A percentile compares a stretch with the other conserved stretches of the same genome.
Conservation (phyloP, 30 jellyfish, hydroid and myxozoan genomes). For the Morbakka virulenta region DNA sequence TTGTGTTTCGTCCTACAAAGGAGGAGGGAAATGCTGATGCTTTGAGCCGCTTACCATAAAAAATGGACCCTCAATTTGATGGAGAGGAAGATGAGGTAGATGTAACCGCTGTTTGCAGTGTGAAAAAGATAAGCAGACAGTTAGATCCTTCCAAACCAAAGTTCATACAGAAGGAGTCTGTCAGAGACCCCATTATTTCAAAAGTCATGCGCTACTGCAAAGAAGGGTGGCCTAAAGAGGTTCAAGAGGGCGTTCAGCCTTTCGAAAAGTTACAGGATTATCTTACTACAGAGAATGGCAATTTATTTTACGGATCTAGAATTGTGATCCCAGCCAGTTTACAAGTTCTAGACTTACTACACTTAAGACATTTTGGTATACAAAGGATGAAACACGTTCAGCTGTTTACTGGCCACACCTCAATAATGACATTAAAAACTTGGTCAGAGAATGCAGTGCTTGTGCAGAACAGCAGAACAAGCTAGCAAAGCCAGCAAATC, state of each 20-base stretch:
- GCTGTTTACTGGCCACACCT: slow-evolving; percentile 51
- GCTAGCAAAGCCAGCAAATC: neutral
- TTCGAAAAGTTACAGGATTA: neutral
- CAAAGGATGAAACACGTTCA: slow-evolving; percentile 18
- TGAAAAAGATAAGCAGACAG: slow-evolving; percentile 5
- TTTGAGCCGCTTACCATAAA: slow-evolving; percentile 14
- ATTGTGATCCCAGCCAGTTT: neutral
- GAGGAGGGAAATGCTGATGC: slow-evolving; percentile 52
- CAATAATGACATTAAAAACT: neutral
- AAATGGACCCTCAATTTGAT: slow-evolving; percentile 23
- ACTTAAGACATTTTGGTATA: neutral
- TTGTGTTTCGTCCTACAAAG: slow-evolving; percentile 30
- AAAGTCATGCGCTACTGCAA: neutral
- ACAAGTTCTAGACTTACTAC: too few relatives aligned
- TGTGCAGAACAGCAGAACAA: slow-evolving; percentile 30
- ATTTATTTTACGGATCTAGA: neutral
- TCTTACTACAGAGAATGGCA: neutral
- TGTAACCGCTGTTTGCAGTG: neutral
- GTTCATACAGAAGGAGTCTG: slow-evolving; percentile 9
- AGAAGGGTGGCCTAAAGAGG: slow-evolving; percentile 25
- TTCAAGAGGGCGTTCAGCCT: neutral
- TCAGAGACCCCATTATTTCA: slow-evolving; percentile 19
- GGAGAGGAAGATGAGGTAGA: slow-evolving; percentile 11
- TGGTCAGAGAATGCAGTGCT: neutral
- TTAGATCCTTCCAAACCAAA: slow-evolving; percentile 16